These are phyloP conservation scores for Danio kyathit DNA, from an alignment of 2,797 vertebrate species.

Conservation along the genomic window DNA sequence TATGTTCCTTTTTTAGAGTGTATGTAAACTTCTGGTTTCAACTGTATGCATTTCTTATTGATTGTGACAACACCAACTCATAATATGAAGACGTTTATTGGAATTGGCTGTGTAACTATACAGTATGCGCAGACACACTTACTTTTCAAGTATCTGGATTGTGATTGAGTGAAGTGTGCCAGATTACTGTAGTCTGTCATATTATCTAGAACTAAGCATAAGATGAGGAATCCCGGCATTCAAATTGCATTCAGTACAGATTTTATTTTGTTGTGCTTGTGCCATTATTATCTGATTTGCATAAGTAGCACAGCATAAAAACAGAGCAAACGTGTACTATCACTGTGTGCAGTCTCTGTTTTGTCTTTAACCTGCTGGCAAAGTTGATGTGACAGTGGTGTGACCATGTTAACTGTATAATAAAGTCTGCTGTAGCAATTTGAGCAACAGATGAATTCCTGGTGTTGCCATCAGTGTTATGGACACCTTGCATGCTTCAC, in stretches of 20 bases:
- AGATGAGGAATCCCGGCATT: neutral
- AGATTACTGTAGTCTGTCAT: neutral
- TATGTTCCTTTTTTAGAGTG: too few relatives aligned
- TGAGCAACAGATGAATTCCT: constrained; percentile 3
- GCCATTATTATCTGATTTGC: neutral
- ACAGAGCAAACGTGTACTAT: neutral
- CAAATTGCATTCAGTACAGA: neutral
- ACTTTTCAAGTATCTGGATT: neutral
- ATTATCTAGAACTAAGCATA: neutral
- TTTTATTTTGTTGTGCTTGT: neutral
- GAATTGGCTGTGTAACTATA: neutral
- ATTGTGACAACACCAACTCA: neutral
- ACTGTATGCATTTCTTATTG: too few relatives aligned
- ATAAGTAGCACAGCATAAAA: constrained; percentile 2
- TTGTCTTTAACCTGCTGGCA: constrained; percentile 28
- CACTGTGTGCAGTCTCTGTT: neutral
- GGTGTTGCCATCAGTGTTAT: constrained; percentile 11
- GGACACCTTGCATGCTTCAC: constrained; percentile 30
- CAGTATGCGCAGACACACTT: neutral
- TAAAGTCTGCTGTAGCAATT: constrained; percentile 4
- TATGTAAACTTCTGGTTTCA: too few relatives aligned
- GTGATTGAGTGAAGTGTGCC: neutral
- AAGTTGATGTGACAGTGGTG: constrained; percentile 7
- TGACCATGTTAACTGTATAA: constrained; percentile 25
- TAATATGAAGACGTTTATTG: neutral